phyloP scores from a whole-genome alignment of 2,888 invertebrate genomes.

The Epinotia ramella region DNA sequence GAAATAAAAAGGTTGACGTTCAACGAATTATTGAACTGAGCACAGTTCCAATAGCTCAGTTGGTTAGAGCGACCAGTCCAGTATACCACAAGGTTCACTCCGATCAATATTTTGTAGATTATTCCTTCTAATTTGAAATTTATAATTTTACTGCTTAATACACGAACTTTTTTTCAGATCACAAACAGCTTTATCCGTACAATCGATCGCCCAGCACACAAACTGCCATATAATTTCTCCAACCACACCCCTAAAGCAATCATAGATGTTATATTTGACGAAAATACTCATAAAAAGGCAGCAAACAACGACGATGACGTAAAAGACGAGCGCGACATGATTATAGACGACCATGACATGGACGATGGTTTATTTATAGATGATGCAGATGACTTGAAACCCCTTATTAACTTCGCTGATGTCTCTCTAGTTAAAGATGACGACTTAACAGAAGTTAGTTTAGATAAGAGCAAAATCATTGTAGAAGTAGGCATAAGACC shows the following conservation, averaged over 20 bases:
- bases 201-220: conserved; percentile 19
- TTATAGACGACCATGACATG: conserved; percentile 5
- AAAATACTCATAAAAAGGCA: background rate
- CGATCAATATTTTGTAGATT: background rate
- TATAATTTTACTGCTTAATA: no score
- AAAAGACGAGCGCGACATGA: conserved; percentile 10
- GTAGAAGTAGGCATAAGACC: conserved; percentile 14
- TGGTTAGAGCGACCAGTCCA: no score
- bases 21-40: no score
- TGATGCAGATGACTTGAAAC: conserved; percentile 11
- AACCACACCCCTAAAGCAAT: background rate
- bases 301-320: conserved; percentile 2
- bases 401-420: conserved; percentile 22
- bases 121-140: background rate
- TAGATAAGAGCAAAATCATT: conserved; percentile 19
- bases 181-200: conserved; percentile 15
- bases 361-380: conserved; percentile 22
- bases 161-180: conserved; percentile 14
- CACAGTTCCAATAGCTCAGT: no score
- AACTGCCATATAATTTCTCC: background rate
- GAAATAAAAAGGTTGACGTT: no score
- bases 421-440: conserved; percentile 15
- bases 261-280: conserved; percentile 2
- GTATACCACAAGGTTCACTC: no score
- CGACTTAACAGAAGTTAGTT: conserved; percentile 2